These are phyloP conservation scores for Trissolcus basalis DNA, from an alignment of 1,140 invertebrate genomes.

Conservation along the genomic window DNA sequence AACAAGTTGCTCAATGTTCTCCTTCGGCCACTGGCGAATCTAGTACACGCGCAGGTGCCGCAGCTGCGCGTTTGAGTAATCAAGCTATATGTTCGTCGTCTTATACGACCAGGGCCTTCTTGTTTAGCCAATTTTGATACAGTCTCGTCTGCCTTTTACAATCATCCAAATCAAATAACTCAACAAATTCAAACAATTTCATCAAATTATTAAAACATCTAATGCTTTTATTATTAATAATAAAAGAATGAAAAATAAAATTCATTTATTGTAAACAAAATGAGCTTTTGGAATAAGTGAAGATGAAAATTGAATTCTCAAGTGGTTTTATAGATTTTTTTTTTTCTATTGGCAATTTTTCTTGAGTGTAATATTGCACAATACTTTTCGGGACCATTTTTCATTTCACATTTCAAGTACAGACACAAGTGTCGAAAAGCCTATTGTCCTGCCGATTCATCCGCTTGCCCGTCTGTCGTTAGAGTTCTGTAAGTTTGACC, in stretches of 20 bases:
- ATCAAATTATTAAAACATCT: no score
- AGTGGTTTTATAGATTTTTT: neutral
- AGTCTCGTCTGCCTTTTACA: constrained; percentile 8
- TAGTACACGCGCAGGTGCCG: constrained; percentile 59
- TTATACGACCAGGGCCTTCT: constrained; percentile 37
- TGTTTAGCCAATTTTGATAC: constrained; percentile 44
- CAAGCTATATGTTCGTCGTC: constrained; percentile 52
- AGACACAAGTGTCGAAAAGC: constrained; percentile 22
- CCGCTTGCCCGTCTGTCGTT: neutral
- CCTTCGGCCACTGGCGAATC: constrained; percentile 58
- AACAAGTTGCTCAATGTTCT: constrained; percentile 60
- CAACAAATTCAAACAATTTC: no score
- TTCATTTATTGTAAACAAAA: no score
- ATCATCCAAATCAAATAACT: no score
- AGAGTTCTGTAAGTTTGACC: constrained; percentile 35
- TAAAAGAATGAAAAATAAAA: no score
- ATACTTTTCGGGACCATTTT: constrained; percentile 11
- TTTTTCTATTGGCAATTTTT: neutral
- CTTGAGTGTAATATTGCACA: neutral
- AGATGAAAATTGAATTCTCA: constrained; percentile 7
- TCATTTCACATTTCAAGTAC: constrained; percentile 6
- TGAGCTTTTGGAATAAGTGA: no score
- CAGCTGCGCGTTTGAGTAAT: constrained; percentile 58
- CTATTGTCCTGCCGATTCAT: constrained; percentile 3
- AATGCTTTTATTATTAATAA: no score